These are phyloP conservation scores for Porites australiensis DNA, from an alignment of 64 coral and sea anemone species.

Conservation along the genomic window DNA sequence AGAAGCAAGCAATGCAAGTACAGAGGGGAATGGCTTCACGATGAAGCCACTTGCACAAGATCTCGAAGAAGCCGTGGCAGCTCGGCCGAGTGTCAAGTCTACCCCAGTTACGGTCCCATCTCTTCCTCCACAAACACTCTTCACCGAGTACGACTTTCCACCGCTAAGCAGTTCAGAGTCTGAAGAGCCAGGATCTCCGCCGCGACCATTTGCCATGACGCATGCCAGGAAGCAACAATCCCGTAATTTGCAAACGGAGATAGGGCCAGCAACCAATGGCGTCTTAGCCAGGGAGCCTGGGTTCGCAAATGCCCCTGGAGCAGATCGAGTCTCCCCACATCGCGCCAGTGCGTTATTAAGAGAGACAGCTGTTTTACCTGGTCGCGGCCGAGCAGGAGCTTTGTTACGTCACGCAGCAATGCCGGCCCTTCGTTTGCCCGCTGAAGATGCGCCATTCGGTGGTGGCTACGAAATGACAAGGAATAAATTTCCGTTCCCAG, in stretches of 20 bases:
- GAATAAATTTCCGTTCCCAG: slow-evolving; percentile 57
- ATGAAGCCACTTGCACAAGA: not conserved
- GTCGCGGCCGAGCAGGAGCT: slow-evolving; percentile 73
- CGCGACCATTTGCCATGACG: not conserved
- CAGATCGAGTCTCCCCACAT: not conserved
- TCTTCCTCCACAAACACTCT: not conserved
- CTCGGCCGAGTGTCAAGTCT: not conserved
- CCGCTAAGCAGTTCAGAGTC: slow-evolving; percentile 83
- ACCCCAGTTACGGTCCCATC: not conserved
- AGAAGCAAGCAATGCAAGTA: not conserved
- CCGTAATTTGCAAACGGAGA: not conserved
- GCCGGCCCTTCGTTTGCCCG: slow-evolving; percentile 64
- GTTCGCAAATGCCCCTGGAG: not conserved
- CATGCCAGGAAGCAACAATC: not conserved
- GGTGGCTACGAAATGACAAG: not conserved
- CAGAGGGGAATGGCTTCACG: not conserved
- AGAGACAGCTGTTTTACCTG: slow-evolving; percentile 22
- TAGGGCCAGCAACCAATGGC: not conserved
- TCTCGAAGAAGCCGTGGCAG: not conserved
- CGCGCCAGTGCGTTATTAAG: not conserved
- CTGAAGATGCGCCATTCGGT: slow-evolving; percentile 49
- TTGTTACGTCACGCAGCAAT: slow-evolving; percentile 41
- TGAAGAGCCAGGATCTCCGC: slow-evolving; percentile 46
- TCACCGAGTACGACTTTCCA: slow-evolving; percentile 77
- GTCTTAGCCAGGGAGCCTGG: not conserved